phyloP scores from a whole-genome alignment of 2,888 invertebrate species.

The Chirona hameri region DNA sequence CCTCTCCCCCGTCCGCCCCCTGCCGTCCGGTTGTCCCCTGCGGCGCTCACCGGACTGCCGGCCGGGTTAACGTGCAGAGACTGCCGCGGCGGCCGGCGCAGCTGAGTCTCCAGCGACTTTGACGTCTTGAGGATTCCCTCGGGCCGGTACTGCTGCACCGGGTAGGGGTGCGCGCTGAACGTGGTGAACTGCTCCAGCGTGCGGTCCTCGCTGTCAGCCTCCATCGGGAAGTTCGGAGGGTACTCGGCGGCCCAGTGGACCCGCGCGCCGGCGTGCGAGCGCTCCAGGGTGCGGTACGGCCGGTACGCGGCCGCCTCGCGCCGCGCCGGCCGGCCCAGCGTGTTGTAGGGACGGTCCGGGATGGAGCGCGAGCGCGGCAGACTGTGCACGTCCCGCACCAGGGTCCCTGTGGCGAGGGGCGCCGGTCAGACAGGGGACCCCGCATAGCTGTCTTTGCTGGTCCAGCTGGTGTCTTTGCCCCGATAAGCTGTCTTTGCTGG shows the following conservation, averaged over 20 bases:
- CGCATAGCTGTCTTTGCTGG: no score
- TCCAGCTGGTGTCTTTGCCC: no score
- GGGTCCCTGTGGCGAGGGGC: neutral
- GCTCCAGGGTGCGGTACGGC: conserved; percentile 28
- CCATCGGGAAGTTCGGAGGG: conserved; percentile 22
- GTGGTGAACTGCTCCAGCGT: conserved; percentile 28
- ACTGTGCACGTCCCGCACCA: conserved; percentile 22
- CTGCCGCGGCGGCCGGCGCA: conserved; percentile 25
- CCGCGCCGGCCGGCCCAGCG: conserved; percentile 10
- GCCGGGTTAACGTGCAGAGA: conserved; percentile 9
- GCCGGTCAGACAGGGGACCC: neutral
- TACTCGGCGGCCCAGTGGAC: conserved; percentile 27
- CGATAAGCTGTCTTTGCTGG: no score
- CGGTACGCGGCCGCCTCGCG: conserved; percentile 24
- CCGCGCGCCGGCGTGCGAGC: conserved; percentile 27
- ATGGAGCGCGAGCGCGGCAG: conserved; percentile 23
- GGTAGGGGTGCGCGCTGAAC: conserved; percentile 25
- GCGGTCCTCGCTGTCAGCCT: conserved; percentile 8
- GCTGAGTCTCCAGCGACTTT: conserved; percentile 26
- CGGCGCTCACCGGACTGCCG: neutral
- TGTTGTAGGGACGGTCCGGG: conserved; percentile 13
- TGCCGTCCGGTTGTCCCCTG: neutral
- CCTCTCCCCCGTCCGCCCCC: neutral
- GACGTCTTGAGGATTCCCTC: conserved; percentile 30
- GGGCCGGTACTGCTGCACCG: conserved; percentile 7